Base-by-base conservation (phyloP, 53 echinoderm and acorn worm species). In the Pentamera pediparva region DNA sequence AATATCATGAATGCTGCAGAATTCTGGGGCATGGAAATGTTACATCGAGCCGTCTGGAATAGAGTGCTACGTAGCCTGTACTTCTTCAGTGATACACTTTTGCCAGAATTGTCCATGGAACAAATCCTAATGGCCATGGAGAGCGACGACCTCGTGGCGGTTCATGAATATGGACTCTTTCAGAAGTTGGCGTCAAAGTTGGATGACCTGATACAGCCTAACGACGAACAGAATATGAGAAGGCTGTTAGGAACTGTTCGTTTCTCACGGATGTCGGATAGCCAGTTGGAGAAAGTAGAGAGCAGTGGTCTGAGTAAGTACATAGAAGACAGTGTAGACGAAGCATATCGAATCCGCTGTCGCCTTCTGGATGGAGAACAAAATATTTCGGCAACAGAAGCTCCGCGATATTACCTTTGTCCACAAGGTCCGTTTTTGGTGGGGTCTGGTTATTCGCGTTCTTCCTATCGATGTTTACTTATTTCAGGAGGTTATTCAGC, bases 241-340 rank as follows among this genome's bases (percentile, higher is more conserved):
- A 67, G 30, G 29, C 30, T 67, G 1, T 15, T 41, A 6, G 12
- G 30, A 7, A 22, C 30, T 10, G 27, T 67, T 67, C 67, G 67
- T 15, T 67, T 67, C 67, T 43, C 67, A 2, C 41, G 45, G 30
- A 67, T 67, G 67, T 67, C 67, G 19, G 67, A 18, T 5, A 26
- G 18, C 8, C 67, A 67, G 30, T 32, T 67, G 27, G 27, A 67
- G 18, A 67, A 41, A 67, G 67, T 67, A n/a, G n/a, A n/a, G n/a
- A n/a, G n/a, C n/a, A n/a, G n/a, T n/a, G n/a, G n/a, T n/a, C n/a
- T n/a, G n/a, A n/a, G n/a, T n/a, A n/a, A n/a, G n/a, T n/a, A n/a
- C n/a, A n/a, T n/a, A n/a, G n/a, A n/a, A n/a, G n/a, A n/a, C n/a
- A n/a, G n/a, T n/a, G n/a, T n/a, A n/a, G n/a, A n/a, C n/a, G n/a